Evolutionary conservation across 2,888 invertebrate species (phyloP).

Genomic region (Drosophila cyrtoloma): DNA sequence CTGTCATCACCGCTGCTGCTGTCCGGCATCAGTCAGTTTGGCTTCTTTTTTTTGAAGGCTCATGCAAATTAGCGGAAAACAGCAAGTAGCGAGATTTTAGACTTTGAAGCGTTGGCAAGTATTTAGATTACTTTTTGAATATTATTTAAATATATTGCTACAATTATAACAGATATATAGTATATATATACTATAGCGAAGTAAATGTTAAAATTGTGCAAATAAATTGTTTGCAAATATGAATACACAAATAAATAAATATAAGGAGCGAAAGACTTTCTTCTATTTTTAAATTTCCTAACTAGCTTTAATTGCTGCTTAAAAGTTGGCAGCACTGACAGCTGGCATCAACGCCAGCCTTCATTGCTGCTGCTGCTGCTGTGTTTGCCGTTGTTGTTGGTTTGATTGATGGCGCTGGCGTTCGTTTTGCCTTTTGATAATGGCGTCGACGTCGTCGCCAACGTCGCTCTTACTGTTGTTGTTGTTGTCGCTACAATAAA

Average conservation of each 20-base stretch:
- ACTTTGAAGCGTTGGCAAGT: neutral
- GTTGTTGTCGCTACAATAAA: conserved; percentile 59
- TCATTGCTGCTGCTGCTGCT: conserved; percentile 30
- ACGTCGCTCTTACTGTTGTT: neutral
- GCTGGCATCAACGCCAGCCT: conserved; percentile 26
- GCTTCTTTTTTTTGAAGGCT: neutral
- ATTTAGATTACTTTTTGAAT: neutral
- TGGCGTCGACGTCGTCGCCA: conserved; percentile 58
- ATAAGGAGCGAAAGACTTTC: neutral
- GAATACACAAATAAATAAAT: neutral
- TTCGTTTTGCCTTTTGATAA: conserved; percentile 75
- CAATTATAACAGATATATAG: neutral
- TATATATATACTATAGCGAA: no score
- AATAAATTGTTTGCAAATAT: neutral
- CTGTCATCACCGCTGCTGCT: conserved; percentile 6
- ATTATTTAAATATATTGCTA: neutral
- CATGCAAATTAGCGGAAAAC: neutral
- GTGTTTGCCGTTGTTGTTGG: conserved; percentile 51
- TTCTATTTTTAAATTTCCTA: neutral
- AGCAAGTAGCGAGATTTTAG: neutral
- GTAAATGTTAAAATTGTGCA: no score
- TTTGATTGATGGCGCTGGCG: conserved; percentile 76
- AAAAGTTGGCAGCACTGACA: conserved; percentile 6
- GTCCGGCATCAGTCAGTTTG: neutral
- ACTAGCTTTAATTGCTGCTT: conserved; percentile 8